A percentile compares a stretch with the other conserved stretches of the same genome.
phyloP scores from a whole-genome alignment of 2,113 vertebrate genomes.

The Pygoscelis adeliae region DNA sequence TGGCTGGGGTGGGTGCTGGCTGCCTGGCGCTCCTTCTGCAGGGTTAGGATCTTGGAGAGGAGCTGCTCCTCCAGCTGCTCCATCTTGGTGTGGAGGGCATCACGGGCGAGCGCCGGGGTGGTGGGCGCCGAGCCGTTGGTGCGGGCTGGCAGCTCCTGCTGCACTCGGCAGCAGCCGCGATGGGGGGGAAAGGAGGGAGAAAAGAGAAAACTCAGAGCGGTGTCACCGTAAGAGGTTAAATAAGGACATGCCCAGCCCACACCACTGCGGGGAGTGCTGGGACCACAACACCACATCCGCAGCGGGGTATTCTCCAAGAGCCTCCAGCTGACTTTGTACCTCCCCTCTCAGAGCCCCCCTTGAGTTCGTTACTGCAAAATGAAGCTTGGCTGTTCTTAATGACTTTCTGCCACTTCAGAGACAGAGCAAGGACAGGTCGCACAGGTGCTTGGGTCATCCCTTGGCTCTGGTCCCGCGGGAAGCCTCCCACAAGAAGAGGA shows the following conservation, averaged over 20 bases:
- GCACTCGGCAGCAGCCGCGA: not conserved
- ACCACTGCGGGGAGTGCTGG: not conserved
- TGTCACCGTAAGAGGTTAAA: not conserved
- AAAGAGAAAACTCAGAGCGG: not conserved
- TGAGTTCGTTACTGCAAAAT: not conserved
- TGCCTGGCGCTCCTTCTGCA: conserved; percentile 87
- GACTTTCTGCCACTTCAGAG: not conserved
- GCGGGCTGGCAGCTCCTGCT: conserved; percentile 85
- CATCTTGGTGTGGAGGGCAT: conserved; percentile 82
- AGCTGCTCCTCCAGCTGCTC: conserved; percentile 93
- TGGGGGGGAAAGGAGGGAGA: not conserved
- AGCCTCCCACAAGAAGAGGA: not conserved
- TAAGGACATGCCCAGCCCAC: not conserved
- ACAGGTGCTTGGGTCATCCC: not conserved
- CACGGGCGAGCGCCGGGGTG: conserved; percentile 31
- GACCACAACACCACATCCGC: not conserved
- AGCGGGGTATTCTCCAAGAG: not conserved
- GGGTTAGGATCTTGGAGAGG: conserved; percentile 88
- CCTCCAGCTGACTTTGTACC: not conserved
- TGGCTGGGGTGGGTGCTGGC: conserved; percentile 59
- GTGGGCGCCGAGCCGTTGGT: conserved; percentile 73
- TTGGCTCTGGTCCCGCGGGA: not conserved
- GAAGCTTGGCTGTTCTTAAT: not conserved
- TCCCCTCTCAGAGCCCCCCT: not conserved
- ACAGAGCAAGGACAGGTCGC: not conserved